Base-by-base conservation (phyloP, 2,797 vertebrate species). In the Synanceia verrucosa region DNA sequence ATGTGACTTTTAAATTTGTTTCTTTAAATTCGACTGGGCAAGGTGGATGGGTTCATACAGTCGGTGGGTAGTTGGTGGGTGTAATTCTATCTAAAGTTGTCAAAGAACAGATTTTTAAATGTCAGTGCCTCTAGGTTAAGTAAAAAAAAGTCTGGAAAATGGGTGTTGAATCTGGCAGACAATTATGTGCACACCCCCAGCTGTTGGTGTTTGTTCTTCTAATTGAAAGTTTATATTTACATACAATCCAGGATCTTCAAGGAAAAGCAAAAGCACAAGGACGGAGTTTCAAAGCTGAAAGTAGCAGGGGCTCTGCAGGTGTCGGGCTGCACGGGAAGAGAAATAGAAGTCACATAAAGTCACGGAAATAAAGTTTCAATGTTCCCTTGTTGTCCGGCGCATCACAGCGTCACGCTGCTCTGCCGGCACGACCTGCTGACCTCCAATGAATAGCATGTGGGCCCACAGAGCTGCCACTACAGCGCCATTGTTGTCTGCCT, bases 401-500 rank as follows among this genome's bases (percentile, higher is more conserved):
- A 72, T 90, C 86, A 80, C 34, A 41, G 65, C 74, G 83, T 85
- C 77, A 63, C 5, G 47, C 21, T 6, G 16, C 79, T 69, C 47
- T 64, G 41, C 57, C 23, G 33, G 50, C 37, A 11, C 28, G n/a
- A 73, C 81, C 78, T 62, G 43, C 47, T 81, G 84, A 89, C 87
- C 88, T 76, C 50, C 26, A 37, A 34, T 46, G 81, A 77, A 65
- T 33, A 76, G 53, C 76, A 23, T 21, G 73, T 61, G 84, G 76
- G 70, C 79, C 79, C 55, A 13, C 71, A 62, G 81, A 81, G 71
- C 76, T 81, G 85, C 76, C 68, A 65, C 67, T 26, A 21, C 72
- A 39, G 57, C 8, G 70, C 58, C 63, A 29, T 44, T 70, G 87
- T 73, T 84, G 86, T 88, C 85, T 82, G 86, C 79, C 70, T 80